Evolutionary conservation across 2,797 vertebrate genomes (phyloP), one percentile per base, ranked within the genome.

Genomic region (Eulemur rubriventer): DNA sequence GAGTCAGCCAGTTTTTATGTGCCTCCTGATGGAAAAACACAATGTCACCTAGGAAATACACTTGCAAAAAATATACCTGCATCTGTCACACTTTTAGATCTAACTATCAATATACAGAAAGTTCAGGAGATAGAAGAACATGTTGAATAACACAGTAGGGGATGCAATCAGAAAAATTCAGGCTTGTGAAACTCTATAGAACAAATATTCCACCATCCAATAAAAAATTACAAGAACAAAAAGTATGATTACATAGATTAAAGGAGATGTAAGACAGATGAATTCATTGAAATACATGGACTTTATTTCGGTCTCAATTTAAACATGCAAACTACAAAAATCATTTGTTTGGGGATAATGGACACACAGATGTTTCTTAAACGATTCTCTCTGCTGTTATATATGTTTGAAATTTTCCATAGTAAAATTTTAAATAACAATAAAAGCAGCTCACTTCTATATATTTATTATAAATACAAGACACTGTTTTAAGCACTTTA

Each of bases 401-500:
- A 59, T 59, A n/a, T 30, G 30, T 78, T 91, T 79, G n/a, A 85
- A 93, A 85, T 33, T 85, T 76, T 73, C 12, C 48, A 89, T 35
- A 86, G 43, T 92, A 72, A 91, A 65, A 70, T 79, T 33, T 72
- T 63, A 88, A 85, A 41, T 46, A 88, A 92, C 18, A 95, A 80
- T 10, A 95, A 81, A 79, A 57, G 67, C 41, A 90, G 35, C 7
- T 72, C 33, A 52, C 14, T 35, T 38, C n/a, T 73, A 57, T 8
- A 20, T 70, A 18, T 18, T 91, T 70, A 59, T 57, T 59, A 41
- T 18, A 41, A 16, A 52, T 28, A 55, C 12, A 57, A 76, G 43
- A 35, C 4, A 43, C 55, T 88, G 59, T 86, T 73, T 35, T 85
- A 89, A 94, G 52, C 28, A 89, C 50, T 82, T 92, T 69, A 30